Base-by-base conservation (phyloP, 23 tunicate genomes). In the Halocynthia roretzi region DNA sequence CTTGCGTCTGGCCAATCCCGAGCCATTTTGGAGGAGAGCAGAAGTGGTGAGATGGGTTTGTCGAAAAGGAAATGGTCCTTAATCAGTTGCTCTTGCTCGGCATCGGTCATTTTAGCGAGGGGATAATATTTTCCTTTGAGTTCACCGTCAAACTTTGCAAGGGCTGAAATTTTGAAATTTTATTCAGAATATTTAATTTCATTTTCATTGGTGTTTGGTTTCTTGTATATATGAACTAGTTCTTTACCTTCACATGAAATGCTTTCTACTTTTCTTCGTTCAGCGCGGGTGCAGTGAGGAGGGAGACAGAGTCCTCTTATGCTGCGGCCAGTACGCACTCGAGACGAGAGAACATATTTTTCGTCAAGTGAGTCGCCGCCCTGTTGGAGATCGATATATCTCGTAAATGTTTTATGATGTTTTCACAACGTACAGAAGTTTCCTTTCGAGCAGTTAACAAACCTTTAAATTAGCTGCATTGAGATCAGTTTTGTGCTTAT, bases 1-100 rank as follows among this genome's bases (percentile, higher is more conserved):
- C 98, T 77, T 23, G 98, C 98, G 75, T 93, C 98, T 60, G 98
- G 98, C 98, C 98, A 93, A 82, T 93, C 98, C 4, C 98, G 82
- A 9, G 85, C 79, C 80, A 81, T 81, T 15, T 65, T 65, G 53
- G 80, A 50, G 5, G 72, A 74, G 48, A 62, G 23, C 8, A 72
- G 70, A 54, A 81, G 53, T 5, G 85, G 80, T 75, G 81, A 73
- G 11, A 73, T 55, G 8, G 85, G 85, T 49, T 81, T 81, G 54
- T 72, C 80, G 6, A 81, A 81, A 10, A 81, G 80, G 53, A 81
- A 72, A 22, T 81, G 78, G 5, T 81, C 85, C 2, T 2, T 56
- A 52, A 81, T 57, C 62, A 74, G 18, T 18, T 53, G 15, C 17
- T 54, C 62, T 74, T 54, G 78, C 31, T 74, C 49, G 12, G 18